Percentiles rank a stretch among this genome's conserved stretches.
Conservation (phyloP, 2,797 vertebrate genomes). For the Danio choprae region DNA sequence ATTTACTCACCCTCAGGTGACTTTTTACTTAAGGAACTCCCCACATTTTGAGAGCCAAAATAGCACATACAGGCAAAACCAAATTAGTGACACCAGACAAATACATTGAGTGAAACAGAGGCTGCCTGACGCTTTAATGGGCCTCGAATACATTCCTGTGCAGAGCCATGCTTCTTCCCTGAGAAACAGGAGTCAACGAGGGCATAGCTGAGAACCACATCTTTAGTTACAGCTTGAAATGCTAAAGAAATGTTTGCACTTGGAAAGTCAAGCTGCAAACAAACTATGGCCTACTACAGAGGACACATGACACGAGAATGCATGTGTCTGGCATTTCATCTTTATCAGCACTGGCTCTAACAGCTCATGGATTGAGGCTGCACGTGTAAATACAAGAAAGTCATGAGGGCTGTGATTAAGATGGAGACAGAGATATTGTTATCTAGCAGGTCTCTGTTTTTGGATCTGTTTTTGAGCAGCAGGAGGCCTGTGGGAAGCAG, state of each 20-base stretch:
- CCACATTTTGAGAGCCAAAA: too few species aligned
- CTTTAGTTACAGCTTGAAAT: background rate
- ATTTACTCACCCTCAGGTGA: too few species aligned
- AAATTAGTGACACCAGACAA: too few species aligned
- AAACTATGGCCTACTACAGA: background rate
- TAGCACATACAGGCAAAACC: too few species aligned
- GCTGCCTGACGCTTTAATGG: slow-evolving; percentile 33
- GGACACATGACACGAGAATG: slow-evolving; percentile 24
- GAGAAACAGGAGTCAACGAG: slow-evolving; percentile 19
- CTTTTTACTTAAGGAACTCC: too few species aligned
- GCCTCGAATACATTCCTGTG: slow-evolving; percentile 46
- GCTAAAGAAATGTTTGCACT: background rate
- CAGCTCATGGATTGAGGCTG: slow-evolving; percentile 29
- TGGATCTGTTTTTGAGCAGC: slow-evolving; percentile 34
- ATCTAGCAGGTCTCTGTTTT: slow-evolving; percentile 38
- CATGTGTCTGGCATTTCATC: slow-evolving; percentile 44
- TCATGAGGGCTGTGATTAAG: slow-evolving; percentile 51
- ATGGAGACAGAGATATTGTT: slow-evolving; percentile 53
- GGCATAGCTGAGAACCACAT: slow-evolving; percentile 10
- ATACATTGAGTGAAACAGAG: slow-evolving; percentile 17
- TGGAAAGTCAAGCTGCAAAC: background rate
- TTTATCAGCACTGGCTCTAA: slow-evolving; percentile 34
- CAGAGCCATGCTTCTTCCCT: slow-evolving; percentile 29
- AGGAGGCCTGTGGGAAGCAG: slow-evolving; percentile 30
- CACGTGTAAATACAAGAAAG: slow-evolving; percentile 51